Percentiles rank a stretch among this genome's conserved stretches.
These are phyloP conservation scores for Falco punctatus DNA, from an alignment of 2,113 vertebrate genomes.

Conservation along the genomic window DNA sequence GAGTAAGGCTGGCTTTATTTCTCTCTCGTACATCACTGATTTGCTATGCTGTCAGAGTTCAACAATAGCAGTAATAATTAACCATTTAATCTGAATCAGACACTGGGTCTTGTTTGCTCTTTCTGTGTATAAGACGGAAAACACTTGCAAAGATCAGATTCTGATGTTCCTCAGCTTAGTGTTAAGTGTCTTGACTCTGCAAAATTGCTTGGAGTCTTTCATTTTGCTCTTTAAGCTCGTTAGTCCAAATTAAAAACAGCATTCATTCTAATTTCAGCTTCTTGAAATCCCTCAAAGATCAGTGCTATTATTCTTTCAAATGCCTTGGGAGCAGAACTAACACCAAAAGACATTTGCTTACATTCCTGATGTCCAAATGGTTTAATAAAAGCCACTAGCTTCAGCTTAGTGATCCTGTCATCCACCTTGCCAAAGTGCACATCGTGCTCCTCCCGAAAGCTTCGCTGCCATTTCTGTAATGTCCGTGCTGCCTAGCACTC, in stretches of 20 bases:
- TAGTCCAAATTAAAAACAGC: conserved; percentile 67
- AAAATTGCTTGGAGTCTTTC: conserved; percentile 51
- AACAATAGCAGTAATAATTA: conserved; percentile 63
- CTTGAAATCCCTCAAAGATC: conserved; percentile 61
- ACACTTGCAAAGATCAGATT: conserved; percentile 32
- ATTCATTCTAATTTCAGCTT: conserved; percentile 65
- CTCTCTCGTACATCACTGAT: conserved; percentile 27
- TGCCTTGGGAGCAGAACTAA: conserved; percentile 13
- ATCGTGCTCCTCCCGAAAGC: fast-evolving
- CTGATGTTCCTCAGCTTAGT: neutral
- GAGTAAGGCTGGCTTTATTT: conserved; percentile 23
- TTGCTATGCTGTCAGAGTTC: conserved; percentile 50
- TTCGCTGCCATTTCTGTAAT: neutral
- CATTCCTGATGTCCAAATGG: neutral
- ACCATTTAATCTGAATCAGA: conserved; percentile 59
- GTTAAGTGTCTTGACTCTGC: conserved; percentile 60
- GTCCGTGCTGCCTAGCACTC: neutral
- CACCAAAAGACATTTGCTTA: neutral
- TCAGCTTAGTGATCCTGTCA: neutral
- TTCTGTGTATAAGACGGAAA: conserved; percentile 9
- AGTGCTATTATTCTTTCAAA: conserved; percentile 38
- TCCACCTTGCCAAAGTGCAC: neutral
- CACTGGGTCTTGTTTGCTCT: conserved; percentile 34
- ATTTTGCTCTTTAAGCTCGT: conserved; percentile 64
- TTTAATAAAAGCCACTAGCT: neutral